Base-by-base conservation (phyloP, 1,140 invertebrate genomes). In the Tribolium madens region DNA sequence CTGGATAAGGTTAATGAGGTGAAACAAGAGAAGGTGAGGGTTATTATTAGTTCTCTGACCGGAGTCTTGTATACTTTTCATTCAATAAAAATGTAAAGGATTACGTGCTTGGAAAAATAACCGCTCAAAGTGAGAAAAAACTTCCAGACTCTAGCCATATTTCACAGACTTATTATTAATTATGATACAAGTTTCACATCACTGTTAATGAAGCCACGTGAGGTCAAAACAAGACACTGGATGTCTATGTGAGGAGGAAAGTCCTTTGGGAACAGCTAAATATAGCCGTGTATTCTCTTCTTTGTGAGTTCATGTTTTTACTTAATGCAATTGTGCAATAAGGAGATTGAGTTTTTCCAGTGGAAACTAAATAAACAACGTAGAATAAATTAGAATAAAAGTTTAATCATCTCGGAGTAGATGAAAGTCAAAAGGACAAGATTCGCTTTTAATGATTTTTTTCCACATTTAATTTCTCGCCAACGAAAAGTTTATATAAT, bases 31-130 rank as follows among this genome's bases (percentile, higher is more conserved):
- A 53, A 60, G 53, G 57, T 12, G 21, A 33, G 26, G 57, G 26
- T 64, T 64, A 42, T 64, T 64, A 64, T 64, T 64, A 64, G 57
- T 64, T n/a, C 57, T 14, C 18, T 64, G 57, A 33, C 57, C 52
- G 52, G 13, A 17, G 52, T 14, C 50, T 53, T 53, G 6, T 53
- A 26, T 2, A 26, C 21, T 26, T 26, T 26, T 26, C 21, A 53
- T 14, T 53, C 50, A 53, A 12, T 53, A 57, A 57, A 17, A 17
- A 57, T 57, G 52, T 36, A 36, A 21, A 21, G 18, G 18, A 21
- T 21, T 21, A 21, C 18, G 21, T 26, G 21, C 21, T 5, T 5
- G 21, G 21, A 4, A 3, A 26, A 26, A 26, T 26, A 26, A 26
- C 21, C 2, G 21, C 3, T 26, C 3, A 26, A 26, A 26, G 21